Percentiles rank a stretch among this genome's conserved stretches.
These are phyloP conservation scores for Rhyacichthys aspro DNA, from an alignment of 2,797 vertebrate genomes.

Conservation along the genomic window DNA sequence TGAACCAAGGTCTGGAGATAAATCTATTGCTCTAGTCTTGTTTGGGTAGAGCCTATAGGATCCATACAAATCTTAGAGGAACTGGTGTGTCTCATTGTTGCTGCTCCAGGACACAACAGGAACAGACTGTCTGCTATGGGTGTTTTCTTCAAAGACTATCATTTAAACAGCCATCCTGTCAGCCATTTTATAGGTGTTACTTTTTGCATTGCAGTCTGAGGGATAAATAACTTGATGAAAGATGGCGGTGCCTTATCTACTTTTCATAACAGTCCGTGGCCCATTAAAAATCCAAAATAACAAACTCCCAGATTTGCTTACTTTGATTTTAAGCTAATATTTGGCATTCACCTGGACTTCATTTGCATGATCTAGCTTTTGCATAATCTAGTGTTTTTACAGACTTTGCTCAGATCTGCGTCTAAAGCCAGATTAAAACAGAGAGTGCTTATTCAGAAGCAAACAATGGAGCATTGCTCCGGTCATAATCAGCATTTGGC, in stretches of 20 bases:
- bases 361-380: constrained; percentile 37
- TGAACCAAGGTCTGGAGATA: constrained; percentile 5
- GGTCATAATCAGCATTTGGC: constrained; percentile 75
- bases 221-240: too few relatives aligned
- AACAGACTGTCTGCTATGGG: too few relatives aligned
- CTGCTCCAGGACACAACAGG: too few relatives aligned
- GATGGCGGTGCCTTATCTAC: too few relatives aligned
- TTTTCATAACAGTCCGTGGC: too few relatives aligned
- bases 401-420: constrained; percentile 77
- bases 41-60: constrained; percentile 1
- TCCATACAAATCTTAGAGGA: neutral
- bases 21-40: neutral
- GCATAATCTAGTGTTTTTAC: constrained; percentile 52
- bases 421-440: constrained; percentile 77
- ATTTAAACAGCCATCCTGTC: too few relatives aligned
- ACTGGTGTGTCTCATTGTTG: neutral
- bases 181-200: too few relatives aligned
- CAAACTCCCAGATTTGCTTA: neutral
- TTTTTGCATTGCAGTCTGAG: too few relatives aligned
- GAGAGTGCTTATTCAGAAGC: constrained; percentile 75
- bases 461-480: constrained; percentile 81
- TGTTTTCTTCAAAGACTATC: too few relatives aligned
- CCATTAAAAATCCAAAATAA: too few relatives aligned
- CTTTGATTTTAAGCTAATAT: constrained; percentile 30
- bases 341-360: constrained; percentile 45